A percentile compares a stretch with the other conserved stretches of the same genome.
Conservation (phyloP, 1,140 invertebrate genomes). For the Galleria mellonella region DNA sequence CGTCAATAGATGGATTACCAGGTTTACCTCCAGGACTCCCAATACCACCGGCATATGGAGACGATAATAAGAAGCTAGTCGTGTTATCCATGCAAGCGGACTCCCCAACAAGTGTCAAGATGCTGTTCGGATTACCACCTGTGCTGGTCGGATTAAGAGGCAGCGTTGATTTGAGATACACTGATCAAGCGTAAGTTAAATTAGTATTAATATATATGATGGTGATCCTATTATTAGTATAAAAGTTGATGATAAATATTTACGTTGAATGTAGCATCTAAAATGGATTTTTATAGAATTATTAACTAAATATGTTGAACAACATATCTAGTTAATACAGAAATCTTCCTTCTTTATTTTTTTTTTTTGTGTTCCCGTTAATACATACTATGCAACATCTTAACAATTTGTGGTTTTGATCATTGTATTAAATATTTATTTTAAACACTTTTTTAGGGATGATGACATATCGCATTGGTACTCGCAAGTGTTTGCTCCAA, state of each 20-base stretch:
- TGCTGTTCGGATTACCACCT: slow-evolving; percentile 87
- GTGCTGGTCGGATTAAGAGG: slow-evolving; percentile 90
- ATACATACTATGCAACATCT: background rate
- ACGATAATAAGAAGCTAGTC: slow-evolving; percentile 69
- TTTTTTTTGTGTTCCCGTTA: background rate
- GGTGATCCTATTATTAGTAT: no score
- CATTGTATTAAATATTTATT: no score
- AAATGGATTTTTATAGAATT: no score
- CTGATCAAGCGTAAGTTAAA: slow-evolving; percentile 79
- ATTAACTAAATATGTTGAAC: no score
- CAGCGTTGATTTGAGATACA: slow-evolving; percentile 88
- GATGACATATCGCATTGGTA: slow-evolving; percentile 84
- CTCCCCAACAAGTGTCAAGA: slow-evolving; percentile 84
- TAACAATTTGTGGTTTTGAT: no score
- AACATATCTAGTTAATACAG: no score
- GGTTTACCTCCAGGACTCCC: slow-evolving; percentile 30
- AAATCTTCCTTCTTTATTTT: no score
- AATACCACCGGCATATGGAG: slow-evolving; percentile 32
- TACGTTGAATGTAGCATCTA: no score
- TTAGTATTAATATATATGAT: no score
- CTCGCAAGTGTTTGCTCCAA: slow-evolving; percentile 88
- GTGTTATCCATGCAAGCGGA: slow-evolving; percentile 83
- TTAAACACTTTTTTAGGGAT: slow-evolving; percentile 77
- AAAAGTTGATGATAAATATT: no score
- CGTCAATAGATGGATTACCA: slow-evolving; percentile 22